A percentile compares a stretch with the other conserved stretches of the same genome.
phyloP scores from a whole-genome alignment of 2,888 invertebrate genomes.

The Invenusta paracnida region DNA sequence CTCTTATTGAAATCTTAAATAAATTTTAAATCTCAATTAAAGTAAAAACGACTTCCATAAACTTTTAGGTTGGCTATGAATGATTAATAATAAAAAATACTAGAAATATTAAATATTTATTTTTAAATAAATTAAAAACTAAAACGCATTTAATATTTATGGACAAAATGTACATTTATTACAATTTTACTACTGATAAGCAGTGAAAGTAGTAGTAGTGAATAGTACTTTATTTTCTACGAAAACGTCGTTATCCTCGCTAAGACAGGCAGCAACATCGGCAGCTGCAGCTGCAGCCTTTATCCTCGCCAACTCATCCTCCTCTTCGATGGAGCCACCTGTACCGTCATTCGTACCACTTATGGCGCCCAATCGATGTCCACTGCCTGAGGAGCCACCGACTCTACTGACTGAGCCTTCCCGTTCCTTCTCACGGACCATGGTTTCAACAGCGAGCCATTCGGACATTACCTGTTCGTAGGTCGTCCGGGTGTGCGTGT shows the following conservation, averaged over 20 bases:
- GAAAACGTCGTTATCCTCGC: conserved; percentile 62
- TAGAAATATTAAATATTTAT: no score
- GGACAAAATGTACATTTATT: no score
- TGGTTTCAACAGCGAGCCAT: conserved; percentile 89
- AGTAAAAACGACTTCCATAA: no score
- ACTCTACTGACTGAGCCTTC: conserved; percentile 58
- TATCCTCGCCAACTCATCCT: conserved; percentile 61
- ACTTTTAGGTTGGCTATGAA: no score
- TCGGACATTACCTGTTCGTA: conserved; percentile 89
- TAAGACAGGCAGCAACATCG: conserved; percentile 60
- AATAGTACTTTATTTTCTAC: conserved; percentile 56
- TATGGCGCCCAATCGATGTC: not conserved
- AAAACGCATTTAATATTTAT: no score
- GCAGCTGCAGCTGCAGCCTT: conserved; percentile 71
- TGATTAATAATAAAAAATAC: no score
- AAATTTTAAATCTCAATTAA: no score
- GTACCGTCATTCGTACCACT: not conserved
- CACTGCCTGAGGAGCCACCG: not conserved
- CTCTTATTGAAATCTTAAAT: no score
- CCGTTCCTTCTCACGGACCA: conserved; percentile 66
- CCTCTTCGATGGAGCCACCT: not conserved
- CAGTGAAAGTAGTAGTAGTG: no score
- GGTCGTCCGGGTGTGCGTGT: conserved; percentile 65
- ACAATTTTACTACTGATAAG: no score
- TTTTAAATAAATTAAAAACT: no score